Evolutionary conservation across 1,140 invertebrate species (phyloP).

Genomic region (Lucilia sericata): DNA sequence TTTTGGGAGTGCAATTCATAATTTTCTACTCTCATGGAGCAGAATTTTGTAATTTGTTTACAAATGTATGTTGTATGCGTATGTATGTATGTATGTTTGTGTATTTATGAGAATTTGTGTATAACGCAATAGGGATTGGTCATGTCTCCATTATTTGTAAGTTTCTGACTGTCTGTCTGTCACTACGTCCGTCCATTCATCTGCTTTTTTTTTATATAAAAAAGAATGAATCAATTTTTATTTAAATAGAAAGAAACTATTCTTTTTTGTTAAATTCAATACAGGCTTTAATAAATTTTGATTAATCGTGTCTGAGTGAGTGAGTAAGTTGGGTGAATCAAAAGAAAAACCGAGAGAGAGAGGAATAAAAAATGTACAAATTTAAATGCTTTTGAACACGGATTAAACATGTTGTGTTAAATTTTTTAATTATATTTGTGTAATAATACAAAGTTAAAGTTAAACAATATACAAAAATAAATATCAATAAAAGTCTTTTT

Average conservation of each 20-base stretch:
- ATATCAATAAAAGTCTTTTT: not conserved
- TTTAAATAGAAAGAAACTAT: not conserved
- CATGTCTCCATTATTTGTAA: not conserved
- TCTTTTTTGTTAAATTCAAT: not conserved
- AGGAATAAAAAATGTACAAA: not conserved
- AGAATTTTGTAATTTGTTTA: constrained; percentile 28
- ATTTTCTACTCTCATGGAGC: constrained; percentile 3
- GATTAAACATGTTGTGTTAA: not conserved
- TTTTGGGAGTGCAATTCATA: not conserved
- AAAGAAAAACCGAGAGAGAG: no score
- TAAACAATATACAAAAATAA: not conserved
- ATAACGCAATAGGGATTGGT: constrained; percentile 26
- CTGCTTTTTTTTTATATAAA: not conserved
- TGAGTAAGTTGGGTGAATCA: not conserved
- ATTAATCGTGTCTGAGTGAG: not conserved
- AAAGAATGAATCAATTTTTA: constrained; percentile 25
- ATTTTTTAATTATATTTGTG: not conserved
- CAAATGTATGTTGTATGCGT: not conserved
- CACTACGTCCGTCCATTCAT: not conserved
- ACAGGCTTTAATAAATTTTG: constrained; percentile 17
- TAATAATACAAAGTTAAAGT: not conserved
- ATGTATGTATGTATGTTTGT: not conserved
- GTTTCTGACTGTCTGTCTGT: not conserved
- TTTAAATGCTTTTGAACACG: not conserved
- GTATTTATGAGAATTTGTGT: not conserved